A percentile compares a stretch with the other conserved stretches of the same genome.
Evolutionary conservation across 2,113 vertebrate genomes (phyloP).

Genomic region (Pterocles burchelli): DNA sequence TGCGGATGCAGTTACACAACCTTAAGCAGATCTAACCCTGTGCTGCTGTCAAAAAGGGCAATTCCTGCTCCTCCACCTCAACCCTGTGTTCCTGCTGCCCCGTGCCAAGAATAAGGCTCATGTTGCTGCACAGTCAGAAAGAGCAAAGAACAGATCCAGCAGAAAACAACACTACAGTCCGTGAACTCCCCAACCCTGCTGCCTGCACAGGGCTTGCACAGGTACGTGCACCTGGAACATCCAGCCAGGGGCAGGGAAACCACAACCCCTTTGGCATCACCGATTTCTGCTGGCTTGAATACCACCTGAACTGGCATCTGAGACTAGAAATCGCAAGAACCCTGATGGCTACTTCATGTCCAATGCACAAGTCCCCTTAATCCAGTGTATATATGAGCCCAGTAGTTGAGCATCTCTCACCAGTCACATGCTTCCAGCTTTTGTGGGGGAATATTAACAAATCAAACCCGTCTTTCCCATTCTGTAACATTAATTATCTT

Average conservation of each 20-base stretch:
- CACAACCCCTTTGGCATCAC: neutral
- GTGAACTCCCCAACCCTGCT: neutral
- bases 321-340: neutral
- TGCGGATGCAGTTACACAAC: neutral
- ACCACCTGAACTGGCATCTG: neutral
- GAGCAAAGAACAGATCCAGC: neutral
- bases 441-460: neutral
- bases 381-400: neutral
- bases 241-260: neutral
- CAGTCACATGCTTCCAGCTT: neutral
- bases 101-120: neutral
- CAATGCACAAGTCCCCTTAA: neutral
- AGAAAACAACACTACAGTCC: neutral
- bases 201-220: neutral
- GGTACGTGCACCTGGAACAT: accelerated
- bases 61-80: conserved; percentile 1
- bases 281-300: neutral
- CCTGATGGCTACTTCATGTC: neutral
- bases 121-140: neutral
- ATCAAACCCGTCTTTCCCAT: neutral
- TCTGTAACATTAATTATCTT: neutral
- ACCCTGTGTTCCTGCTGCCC: neutral
- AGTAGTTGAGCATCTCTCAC: neutral
- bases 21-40: neutral
- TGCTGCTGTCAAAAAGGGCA: neutral